Evolutionary conservation across 2,797 vertebrate species (phyloP).

Genomic region (Gymnoscopelus microlampas): DNA sequence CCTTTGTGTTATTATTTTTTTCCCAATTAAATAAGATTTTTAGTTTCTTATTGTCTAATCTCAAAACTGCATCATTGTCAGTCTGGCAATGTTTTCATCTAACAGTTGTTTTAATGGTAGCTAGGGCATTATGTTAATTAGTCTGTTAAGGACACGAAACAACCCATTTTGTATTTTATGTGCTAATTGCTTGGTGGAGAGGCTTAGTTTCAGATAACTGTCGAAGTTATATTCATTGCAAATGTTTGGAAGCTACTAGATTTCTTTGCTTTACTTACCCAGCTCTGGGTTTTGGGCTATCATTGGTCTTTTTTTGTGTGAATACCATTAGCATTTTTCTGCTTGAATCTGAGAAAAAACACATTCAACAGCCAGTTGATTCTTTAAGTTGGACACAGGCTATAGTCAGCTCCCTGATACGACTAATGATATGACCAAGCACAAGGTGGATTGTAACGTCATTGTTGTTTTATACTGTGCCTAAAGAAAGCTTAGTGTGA

Average conservation of each 20-base stretch:
- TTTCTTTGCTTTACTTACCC: slow-evolving; percentile 4
- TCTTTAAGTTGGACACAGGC: slow-evolving; percentile 17
- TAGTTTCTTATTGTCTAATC: neutral
- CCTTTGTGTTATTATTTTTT: neutral
- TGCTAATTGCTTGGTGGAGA: neutral
- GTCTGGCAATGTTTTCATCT: slow-evolving; percentile 14
- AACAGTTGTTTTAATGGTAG: slow-evolving; percentile 6
- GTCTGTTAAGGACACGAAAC: neutral
- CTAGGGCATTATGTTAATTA: neutral
- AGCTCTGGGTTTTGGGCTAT: neutral
- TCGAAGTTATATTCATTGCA: slow-evolving; percentile 11
- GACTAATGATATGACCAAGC: slow-evolving; percentile 43
- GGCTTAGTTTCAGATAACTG: neutral
- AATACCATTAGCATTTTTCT: slow-evolving; percentile 14
- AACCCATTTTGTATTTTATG: neutral
- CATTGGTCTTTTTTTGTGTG: neutral
- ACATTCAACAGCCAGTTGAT: neutral
- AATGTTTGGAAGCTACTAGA: neutral
- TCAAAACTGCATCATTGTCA: neutral
- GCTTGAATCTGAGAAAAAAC: slow-evolving; percentile 12
- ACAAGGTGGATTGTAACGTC: slow-evolving; percentile 45
- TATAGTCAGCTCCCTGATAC: slow-evolving; percentile 12
- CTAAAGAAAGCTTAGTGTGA: slow-evolving; percentile 40
- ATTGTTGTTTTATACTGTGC: slow-evolving; percentile 53
- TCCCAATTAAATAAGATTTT: neutral